Evolutionary conservation across 1,140 invertebrate species (phyloP).

Genomic region (Microplitis mediator): DNA sequence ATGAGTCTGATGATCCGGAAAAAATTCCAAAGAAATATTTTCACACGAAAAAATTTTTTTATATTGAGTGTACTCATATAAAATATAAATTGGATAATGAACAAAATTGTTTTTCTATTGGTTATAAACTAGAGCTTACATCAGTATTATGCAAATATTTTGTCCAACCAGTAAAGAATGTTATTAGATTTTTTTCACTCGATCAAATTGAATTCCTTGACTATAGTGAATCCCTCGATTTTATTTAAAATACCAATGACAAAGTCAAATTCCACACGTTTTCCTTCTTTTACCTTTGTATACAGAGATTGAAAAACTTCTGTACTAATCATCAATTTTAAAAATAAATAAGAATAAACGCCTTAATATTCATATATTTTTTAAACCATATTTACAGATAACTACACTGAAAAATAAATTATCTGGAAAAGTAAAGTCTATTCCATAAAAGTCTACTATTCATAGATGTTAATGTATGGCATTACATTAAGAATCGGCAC

Average conservation of each 20-base stretch:
- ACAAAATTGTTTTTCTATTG: not conserved
- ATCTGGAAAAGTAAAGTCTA: too few species aligned
- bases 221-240: conserved; percentile 47
- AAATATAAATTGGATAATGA: not conserved
- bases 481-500: too few species aligned
- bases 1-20: too few species aligned
- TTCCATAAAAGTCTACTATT: too few species aligned
- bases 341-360: not conserved
- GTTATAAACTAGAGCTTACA: conserved; percentile 11
- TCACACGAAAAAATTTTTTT: too few species aligned
- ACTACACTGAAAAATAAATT: too few species aligned
- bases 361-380: too few species aligned
- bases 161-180: conserved; percentile 42
- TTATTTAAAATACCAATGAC: conserved; percentile 45
- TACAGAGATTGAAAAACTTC: conserved; percentile 22
- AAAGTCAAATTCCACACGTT: conserved; percentile 38
- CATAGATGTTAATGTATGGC: too few species aligned
- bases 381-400: too few species aligned
- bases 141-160: conserved; percentile 24
- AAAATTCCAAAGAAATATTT: too few species aligned
- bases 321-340: not conserved
- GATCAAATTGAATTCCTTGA: conserved; percentile 55
- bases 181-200: conserved; percentile 57
- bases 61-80: not conserved
- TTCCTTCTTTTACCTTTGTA: conserved; percentile 17